Percentiles rank a stretch among this genome's conserved stretches.
These are phyloP conservation scores for Stenichneumon culpator DNA, from an alignment of 2,888 invertebrate species.

Conservation along the genomic window DNA sequence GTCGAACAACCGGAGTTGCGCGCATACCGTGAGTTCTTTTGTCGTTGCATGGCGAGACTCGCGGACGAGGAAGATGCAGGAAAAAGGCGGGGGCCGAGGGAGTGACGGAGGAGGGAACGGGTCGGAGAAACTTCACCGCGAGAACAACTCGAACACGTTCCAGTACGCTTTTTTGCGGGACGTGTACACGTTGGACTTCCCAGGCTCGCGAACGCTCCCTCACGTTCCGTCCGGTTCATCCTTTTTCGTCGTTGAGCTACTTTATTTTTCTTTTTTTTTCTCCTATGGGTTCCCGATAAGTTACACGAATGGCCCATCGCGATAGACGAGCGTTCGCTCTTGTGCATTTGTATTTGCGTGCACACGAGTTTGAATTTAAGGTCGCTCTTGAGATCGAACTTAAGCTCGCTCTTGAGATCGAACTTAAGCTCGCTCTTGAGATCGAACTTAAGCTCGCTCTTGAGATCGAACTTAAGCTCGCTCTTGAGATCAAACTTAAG, in stretches of 20 bases:
- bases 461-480: too few relatives aligned
- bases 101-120: background rate
- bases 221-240: too few relatives aligned
- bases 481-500: too few relatives aligned
- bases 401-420: too few relatives aligned
- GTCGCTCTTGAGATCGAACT: too few relatives aligned
- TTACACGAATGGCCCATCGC: background rate
- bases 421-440: too few relatives aligned
- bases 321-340: background rate
- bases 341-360: slow-evolving; percentile 1
- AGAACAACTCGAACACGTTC: slow-evolving; percentile 38
- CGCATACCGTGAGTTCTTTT: slow-evolving; percentile 53
- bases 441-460: too few relatives aligned
- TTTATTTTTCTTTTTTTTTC: background rate
- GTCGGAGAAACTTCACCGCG: slow-evolving; percentile 7
- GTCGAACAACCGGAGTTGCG: slow-evolving; percentile 22
- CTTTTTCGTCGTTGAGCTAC: background rate
- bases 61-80: background rate
- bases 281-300: background rate
- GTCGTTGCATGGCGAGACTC: slow-evolving; percentile 29
- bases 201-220: background rate
- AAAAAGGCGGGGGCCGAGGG: slow-evolving; percentile 18
- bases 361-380: too few relatives aligned
- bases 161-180: slow-evolving; percentile 2
- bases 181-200: background rate